phyloP scores from a whole-genome alignment of 92 coral and sea anemone species.

The Zoanthus sociatus region DNA sequence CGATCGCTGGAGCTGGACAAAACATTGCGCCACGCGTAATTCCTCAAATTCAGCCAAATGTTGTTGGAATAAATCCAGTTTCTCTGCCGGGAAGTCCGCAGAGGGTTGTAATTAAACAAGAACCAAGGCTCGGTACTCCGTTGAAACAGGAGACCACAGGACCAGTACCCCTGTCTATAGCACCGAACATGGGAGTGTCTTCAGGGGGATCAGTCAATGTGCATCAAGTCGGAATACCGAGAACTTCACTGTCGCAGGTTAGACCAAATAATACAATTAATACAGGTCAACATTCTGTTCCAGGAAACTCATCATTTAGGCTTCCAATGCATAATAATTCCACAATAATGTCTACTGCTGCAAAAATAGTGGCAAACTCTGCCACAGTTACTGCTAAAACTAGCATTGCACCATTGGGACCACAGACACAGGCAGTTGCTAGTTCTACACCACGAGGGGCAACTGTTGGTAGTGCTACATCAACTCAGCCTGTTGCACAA shows the following conservation, averaged over 20 bases:
- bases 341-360: conserved; percentile 33
- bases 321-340: conserved; percentile 56
- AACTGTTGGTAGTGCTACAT: conserved; percentile 50
- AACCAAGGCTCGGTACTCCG: conserved; percentile 55
- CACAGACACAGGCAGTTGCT: conserved; percentile 32
- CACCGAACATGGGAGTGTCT: conserved; percentile 38
- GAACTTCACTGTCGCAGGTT: conserved; percentile 58
- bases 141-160: conserved; percentile 67
- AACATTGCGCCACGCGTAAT: conserved; percentile 79
- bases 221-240: conserved; percentile 49
- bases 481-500: conserved; percentile 49
- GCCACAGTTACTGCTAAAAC: conserved; percentile 42
- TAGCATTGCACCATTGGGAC: conserved; percentile 45
- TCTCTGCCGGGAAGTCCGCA: conserved; percentile 43
- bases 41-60: conserved; percentile 80
- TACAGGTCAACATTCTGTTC: conserved; percentile 37
- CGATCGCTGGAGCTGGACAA: conserved; percentile 83
- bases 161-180: conserved; percentile 58
- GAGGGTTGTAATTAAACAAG: conserved; percentile 75
- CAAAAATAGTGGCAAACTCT: conserved; percentile 43
- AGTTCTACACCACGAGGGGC: conserved; percentile 53
- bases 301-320: conserved; percentile 54
- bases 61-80: conserved; percentile 63
- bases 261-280: conserved; percentile 42
- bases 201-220: conserved; percentile 52